Conservation (phyloP, 2,888 invertebrate genomes). For the Fragum sueziense region DNA sequence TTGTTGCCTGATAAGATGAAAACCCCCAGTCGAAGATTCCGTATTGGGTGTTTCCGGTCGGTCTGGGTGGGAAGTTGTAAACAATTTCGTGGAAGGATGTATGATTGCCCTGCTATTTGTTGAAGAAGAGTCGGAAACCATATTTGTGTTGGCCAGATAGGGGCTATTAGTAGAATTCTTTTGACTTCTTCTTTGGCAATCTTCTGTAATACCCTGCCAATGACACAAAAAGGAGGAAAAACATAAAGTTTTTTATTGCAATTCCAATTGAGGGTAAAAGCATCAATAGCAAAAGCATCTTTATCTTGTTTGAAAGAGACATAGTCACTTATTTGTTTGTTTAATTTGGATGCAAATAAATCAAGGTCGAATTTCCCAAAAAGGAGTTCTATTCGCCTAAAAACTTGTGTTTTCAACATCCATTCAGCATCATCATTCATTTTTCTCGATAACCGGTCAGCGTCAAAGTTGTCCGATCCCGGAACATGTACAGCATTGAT, state of each 20-base stretch:
- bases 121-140: slow-evolving; percentile 11
- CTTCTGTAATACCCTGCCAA: background rate
- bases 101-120: slow-evolving; percentile 9
- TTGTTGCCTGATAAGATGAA: slow-evolving; percentile 8
- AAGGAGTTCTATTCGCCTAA: background rate
- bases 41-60: slow-evolving; percentile 9
- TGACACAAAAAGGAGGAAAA: background rate
- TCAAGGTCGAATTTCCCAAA: background rate
- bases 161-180: slow-evolving; percentile 5
- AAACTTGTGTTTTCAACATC: slow-evolving; percentile 7
- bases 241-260: background rate
- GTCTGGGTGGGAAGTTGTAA: slow-evolving; percentile 6
- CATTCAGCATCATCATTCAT: slow-evolving; percentile 10
- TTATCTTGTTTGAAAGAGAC: slow-evolving; percentile 11
- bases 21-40: slow-evolving; percentile 14
- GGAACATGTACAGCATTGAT: slow-evolving; percentile 3
- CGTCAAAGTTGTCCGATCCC: background rate
- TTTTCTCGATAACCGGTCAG: background rate
- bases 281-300: slow-evolving; percentile 2
- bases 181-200: background rate
- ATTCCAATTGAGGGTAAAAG: slow-evolving; percentile 1
- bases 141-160: slow-evolving; percentile 11
- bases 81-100: slow-evolving; percentile 12
- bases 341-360: slow-evolving; percentile 17
- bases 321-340: background rate